Evolutionary conservation across 2,888 invertebrate genomes (phyloP).

Genomic region (Coleophora flavipennella): DNA sequence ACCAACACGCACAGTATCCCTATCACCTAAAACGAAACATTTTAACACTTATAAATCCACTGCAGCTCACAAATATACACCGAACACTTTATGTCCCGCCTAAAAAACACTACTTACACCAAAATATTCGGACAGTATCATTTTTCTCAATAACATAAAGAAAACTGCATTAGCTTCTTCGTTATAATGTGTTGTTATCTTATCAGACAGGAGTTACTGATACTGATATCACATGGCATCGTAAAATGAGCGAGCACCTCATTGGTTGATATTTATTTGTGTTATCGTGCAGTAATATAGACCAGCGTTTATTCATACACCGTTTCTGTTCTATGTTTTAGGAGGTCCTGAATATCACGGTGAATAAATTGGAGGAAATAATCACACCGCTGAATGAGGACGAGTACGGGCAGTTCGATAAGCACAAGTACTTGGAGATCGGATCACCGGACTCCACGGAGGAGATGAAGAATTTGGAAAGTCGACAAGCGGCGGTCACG

Average conservation of each 20-base stretch:
- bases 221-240: slow-evolving; percentile 48
- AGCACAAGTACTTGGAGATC: slow-evolving; percentile 54
- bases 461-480: slow-evolving; percentile 68
- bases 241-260: slow-evolving; percentile 43
- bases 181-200: slow-evolving; percentile 51
- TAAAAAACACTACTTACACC: slow-evolving; percentile 9
- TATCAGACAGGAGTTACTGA: slow-evolving; percentile 45
- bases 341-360: slow-evolving; percentile 74
- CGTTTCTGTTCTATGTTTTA: slow-evolving; percentile 48
- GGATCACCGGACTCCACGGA: slow-evolving; percentile 67
- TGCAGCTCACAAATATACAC: slow-evolving; percentile 24
- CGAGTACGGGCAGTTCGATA: slow-evolving; percentile 43
- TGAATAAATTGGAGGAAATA: slow-evolving; percentile 72
- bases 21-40: slow-evolving; percentile 34
- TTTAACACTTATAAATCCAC: no score
- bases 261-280: slow-evolving; percentile 52
- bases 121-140: slow-evolving; percentile 30
- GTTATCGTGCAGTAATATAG: slow-evolving; percentile 48
- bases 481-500: slow-evolving; percentile 66
- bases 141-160: slow-evolving; percentile 50
- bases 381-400: slow-evolving; percentile 59
- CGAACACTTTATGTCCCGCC: slow-evolving; percentile 18
- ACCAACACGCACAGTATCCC: slow-evolving; percentile 54
- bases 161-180: slow-evolving; percentile 50
- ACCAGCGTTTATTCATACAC: slow-evolving; percentile 38